Evolutionary conservation across 1,140 invertebrate genomes (phyloP).

Genomic region (Hermatobates lingyangjiaoensis): DNA sequence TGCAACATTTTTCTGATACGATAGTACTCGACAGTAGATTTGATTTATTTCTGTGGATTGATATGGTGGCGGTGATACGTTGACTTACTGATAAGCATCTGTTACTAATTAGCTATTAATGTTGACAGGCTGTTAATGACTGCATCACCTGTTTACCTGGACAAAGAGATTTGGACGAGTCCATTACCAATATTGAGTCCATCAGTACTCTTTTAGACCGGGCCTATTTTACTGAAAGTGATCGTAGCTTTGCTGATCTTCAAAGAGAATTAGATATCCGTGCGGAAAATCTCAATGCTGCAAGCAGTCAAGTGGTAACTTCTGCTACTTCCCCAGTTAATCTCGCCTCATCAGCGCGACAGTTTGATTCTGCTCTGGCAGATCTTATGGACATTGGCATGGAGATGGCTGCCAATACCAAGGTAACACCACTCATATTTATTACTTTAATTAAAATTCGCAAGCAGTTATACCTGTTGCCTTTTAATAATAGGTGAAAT

Average conservation of each 20-base stretch:
- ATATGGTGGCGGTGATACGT: too few species aligned
- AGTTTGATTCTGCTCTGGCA: conserved; percentile 61
- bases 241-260: conserved; percentile 59
- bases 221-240: conserved; percentile 47
- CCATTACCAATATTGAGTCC: conserved; percentile 60
- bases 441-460: too few species aligned
- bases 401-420: conserved; percentile 63
- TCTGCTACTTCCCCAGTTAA: conserved; percentile 43
- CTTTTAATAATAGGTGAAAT: too few species aligned
- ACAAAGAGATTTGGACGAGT: conserved; percentile 73
- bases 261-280: conserved; percentile 68
- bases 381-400: conserved; percentile 53
- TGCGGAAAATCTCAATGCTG: conserved; percentile 61
- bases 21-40: too few species aligned
- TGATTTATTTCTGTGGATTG: too few species aligned
- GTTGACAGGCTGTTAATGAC: conserved; percentile 30
- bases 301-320: conserved; percentile 58
- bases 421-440: too few species aligned
- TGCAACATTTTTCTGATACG: too few species aligned
- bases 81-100: too few species aligned
- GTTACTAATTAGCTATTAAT: too few species aligned
- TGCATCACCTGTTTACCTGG: conserved; percentile 69
- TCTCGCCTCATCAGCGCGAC: conserved; percentile 49
- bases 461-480: too few species aligned
- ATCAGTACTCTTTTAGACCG: conserved; percentile 50